Percentiles rank a stretch among this genome's conserved stretches.
phyloP scores from a whole-genome alignment of 1,140 invertebrate species.

The Spodoptera litura region DNA sequence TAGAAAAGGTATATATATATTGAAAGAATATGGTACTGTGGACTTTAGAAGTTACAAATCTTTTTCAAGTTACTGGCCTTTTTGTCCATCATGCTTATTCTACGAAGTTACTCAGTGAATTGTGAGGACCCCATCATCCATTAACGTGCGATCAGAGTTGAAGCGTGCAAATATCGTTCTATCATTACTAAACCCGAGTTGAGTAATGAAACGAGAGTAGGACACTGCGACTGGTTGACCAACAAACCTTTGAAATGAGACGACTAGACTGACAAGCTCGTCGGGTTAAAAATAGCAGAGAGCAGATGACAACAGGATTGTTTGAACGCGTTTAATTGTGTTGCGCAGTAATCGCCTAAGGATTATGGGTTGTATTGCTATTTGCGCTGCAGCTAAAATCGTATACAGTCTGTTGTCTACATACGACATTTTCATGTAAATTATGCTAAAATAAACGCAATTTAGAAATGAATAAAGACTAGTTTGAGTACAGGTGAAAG shows the following conservation, averaged over 20 bases:
- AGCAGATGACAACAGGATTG: conserved; percentile 29
- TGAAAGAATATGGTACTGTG: no score
- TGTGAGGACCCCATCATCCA: background rate
- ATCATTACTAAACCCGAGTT: conserved; percentile 16
- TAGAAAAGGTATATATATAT: no score
- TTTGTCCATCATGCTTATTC: no score
- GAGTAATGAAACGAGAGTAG: conserved; percentile 36
- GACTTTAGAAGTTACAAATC: no score
- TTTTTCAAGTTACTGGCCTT: no score
- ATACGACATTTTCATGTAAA: no score
- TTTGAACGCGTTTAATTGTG: conserved; percentile 4
- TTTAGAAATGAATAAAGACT: no score
- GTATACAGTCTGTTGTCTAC: background rate
- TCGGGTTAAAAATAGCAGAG: conserved; percentile 30
- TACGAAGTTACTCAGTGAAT: no score
- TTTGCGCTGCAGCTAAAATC: background rate
- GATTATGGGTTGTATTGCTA: background rate
- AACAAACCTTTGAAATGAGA: conserved; percentile 42
- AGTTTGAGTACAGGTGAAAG: no score
- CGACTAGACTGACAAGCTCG: conserved; percentile 35
- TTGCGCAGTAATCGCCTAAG: conserved; percentile 4
- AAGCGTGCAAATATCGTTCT: conserved; percentile 33
- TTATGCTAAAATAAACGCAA: no score
- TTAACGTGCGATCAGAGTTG: conserved; percentile 3
- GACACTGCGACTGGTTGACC: conserved; percentile 41